Percentiles rank a stretch among this genome's conserved stretches.
Conservation (phyloP, 2,888 invertebrate genomes). For the Caenorhabditis auriculariae region DNA sequence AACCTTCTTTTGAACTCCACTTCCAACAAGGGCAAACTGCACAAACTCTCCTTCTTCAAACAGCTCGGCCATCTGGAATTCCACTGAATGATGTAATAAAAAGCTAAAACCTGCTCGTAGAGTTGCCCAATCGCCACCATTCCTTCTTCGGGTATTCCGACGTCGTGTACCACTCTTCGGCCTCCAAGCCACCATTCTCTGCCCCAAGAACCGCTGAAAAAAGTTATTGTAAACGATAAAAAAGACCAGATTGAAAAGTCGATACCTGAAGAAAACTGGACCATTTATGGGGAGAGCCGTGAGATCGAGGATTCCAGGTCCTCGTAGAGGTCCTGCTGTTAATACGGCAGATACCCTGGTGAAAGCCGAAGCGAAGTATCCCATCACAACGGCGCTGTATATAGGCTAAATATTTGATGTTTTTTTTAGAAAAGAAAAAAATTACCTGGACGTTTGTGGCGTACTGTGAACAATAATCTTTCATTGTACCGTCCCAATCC, state of each 20-base stretch:
- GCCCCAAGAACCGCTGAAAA: slow-evolving; percentile 61
- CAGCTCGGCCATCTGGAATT: slow-evolving; percentile 43
- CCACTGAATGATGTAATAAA: neutral
- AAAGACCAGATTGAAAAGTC: neutral
- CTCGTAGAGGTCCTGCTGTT: slow-evolving; percentile 59
- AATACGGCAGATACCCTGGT: slow-evolving; percentile 59
- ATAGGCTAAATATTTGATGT: slow-evolving; percentile 50
- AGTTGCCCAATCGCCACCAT: slow-evolving; percentile 52
- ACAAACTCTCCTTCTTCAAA: slow-evolving; percentile 49
- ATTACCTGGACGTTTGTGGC: slow-evolving; percentile 59
- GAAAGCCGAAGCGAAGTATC: slow-evolving; percentile 46
- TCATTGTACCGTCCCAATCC: slow-evolving; percentile 64
- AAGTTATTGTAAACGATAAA: neutral
- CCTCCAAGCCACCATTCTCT: slow-evolving; percentile 61
- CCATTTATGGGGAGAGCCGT: slow-evolving; percentile 61
- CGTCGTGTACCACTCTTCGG: slow-evolving; percentile 56
- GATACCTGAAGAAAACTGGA: slow-evolving; percentile 50
- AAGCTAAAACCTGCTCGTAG: slow-evolving; percentile 43
- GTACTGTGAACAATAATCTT: slow-evolving; percentile 62
- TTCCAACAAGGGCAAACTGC: slow-evolving; percentile 61
- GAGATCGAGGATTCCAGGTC: slow-evolving; percentile 62
- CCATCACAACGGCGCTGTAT: slow-evolving; percentile 60
- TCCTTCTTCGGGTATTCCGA: slow-evolving; percentile 56
- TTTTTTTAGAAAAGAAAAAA: slow-evolving; percentile 1
- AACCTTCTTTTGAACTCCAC: slow-evolving; percentile 61